A percentile compares a stretch with the other conserved stretches of the same genome.
These are phyloP conservation scores for Flexamia atlantica DNA, from an alignment of 2,888 invertebrate genomes.

Conservation along the genomic window DNA sequence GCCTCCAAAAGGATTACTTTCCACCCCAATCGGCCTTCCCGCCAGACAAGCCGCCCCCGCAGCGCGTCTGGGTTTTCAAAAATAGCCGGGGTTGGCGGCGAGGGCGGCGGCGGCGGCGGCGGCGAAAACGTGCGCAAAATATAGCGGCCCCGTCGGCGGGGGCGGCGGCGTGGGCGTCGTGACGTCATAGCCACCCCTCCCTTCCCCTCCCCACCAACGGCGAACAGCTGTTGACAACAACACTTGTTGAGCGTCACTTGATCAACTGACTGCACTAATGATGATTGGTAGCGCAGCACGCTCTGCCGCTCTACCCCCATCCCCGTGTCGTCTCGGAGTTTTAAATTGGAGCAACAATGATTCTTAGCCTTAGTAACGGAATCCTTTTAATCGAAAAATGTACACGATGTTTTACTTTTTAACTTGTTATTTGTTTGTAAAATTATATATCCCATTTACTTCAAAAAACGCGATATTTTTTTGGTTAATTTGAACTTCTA, in stretches of 20 bases:
- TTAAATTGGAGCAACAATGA: too few species aligned
- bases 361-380: too few species aligned
- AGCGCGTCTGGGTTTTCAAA: neutral
- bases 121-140: constrained; percentile 29
- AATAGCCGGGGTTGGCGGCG: neutral
- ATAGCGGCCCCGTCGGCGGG: neutral
- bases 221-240: neutral
- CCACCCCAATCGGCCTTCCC: neutral
- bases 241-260: neutral
- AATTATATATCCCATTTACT: too few species aligned
- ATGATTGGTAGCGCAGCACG: neutral
- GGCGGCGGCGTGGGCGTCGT: neutral
- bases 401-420: too few species aligned
- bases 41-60: neutral
- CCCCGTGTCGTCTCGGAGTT: too few species aligned
- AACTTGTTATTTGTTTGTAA: too few species aligned
- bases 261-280: neutral
- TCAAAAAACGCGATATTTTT: too few species aligned
- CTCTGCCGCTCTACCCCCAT: too few species aligned
- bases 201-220: neutral
- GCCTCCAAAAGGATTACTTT: too few species aligned
- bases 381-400: too few species aligned
- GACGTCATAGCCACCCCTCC: constrained; percentile 2
- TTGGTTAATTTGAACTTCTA: too few species aligned
- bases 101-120: neutral